Conservation (phyloP, 2,113 vertebrate species). For the Vulpes ferrilata region DNA sequence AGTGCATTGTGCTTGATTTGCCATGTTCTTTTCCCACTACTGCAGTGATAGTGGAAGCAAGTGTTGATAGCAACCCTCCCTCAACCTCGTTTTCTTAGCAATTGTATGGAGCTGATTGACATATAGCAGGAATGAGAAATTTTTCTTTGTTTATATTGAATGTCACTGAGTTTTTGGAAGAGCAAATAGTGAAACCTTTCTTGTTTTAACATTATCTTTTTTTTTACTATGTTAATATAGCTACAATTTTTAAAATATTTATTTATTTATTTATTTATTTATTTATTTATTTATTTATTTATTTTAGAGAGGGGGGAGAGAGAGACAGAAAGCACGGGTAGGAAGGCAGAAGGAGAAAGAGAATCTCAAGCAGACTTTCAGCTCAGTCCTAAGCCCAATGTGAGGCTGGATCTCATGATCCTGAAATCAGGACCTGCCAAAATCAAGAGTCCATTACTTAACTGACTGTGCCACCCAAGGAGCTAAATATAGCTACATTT, state of each 20-base stretch:
- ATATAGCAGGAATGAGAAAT: background rate
- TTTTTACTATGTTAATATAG: background rate
- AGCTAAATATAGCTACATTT: background rate
- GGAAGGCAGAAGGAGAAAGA: background rate
- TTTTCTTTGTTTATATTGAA: background rate
- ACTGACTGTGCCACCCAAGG: background rate
- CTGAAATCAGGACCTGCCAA: background rate
- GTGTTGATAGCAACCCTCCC: background rate
- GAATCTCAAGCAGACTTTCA: background rate
- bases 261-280: background rate
- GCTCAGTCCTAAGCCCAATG: background rate
- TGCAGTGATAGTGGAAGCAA: background rate
- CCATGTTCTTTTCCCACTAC: background rate
- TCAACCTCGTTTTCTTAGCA: background rate
- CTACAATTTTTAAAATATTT: background rate
- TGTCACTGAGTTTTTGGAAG: background rate
- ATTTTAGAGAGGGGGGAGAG: background rate
- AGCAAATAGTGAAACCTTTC: background rate
- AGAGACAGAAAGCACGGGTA: background rate
- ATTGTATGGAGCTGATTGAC: background rate
- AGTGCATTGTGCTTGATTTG: background rate
- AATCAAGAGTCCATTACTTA: background rate
- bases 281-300: background rate
- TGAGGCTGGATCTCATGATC: background rate
- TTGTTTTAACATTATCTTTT: background rate